Evolutionary conservation across 2,888 invertebrate species (phyloP), one percentile per base, ranked within the genome.

Genomic region (Epinotia brunnichana): DNA sequence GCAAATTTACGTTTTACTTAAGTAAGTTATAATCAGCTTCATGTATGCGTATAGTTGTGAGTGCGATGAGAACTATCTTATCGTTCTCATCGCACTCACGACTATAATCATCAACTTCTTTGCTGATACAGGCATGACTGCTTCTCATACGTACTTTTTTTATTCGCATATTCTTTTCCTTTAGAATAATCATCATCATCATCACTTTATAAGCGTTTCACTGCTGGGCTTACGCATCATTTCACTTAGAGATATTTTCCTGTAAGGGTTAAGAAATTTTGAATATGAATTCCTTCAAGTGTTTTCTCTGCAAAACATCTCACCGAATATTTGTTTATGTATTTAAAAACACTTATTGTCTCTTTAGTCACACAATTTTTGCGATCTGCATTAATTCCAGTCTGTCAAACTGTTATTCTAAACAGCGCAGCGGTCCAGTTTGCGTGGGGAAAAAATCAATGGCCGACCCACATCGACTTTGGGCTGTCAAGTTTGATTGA

Each of bases 401-500:
- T 10, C 67, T 63, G 68, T 59, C 73, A 57, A 62, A 44, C 74
- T 77, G 77, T 81, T 83, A 83, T 82, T 85, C 81, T 83, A 81
- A 83, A 80, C 79, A 79, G 70, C 74, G 80, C 79, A 79, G 70
- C 74, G 80, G 76, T 75, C 73, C 48, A 54, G 69, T 64, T 59
- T 53, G 78, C 76, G 80, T 82, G 80, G 83, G 82, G 79, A 85
- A 90, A 91, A 90, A 91, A 90, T 91, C 91, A 90, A 91, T 90
- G 87, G 85, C 85, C 83, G 87, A 92, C 91, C 92, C 90, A 90
- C 90, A 89, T 90, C 90, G 90, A 91, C 92, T 91, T 90, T 88
- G 91, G 87, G 86, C 88, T 90, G 92, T 91, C 92, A 89, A 85
- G 85, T 90, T 90, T 93, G 92, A 93, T 93, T 90, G 87, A 91